Conservation (phyloP, 2,113 vertebrate genomes). For the Alces alces region DNA sequence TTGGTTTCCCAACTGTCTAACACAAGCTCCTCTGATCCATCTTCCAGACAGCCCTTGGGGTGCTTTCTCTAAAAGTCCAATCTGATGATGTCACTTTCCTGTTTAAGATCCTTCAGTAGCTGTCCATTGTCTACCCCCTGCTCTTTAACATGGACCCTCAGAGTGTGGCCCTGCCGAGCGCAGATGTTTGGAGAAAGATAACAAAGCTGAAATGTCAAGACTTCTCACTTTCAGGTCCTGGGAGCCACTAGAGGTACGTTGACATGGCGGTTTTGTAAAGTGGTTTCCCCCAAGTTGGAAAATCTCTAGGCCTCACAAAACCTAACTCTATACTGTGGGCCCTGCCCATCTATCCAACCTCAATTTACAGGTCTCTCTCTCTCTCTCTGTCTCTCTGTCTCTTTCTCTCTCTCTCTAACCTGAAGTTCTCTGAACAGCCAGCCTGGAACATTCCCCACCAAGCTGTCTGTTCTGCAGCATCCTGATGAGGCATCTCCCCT, state of each 20-base stretch:
- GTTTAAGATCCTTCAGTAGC: neutral
- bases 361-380: neutral
- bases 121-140: neutral
- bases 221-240: neutral
- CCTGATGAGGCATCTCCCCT: neutral
- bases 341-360: neutral
- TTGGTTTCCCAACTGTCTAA: conserved; percentile 11
- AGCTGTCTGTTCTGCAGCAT: neutral
- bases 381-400: too few relatives aligned
- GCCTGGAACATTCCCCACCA: neutral
- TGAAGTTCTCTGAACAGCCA: neutral
- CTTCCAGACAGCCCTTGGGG: conserved; percentile 34
- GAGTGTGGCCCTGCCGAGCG: neutral
- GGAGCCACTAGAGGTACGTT: neutral
- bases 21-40: conserved; percentile 19
- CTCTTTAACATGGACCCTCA: neutral
- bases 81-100: conserved; percentile 25
- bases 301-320: neutral
- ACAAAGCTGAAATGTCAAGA: neutral
- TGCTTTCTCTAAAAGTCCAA: conserved; percentile 6
- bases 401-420: neutral
- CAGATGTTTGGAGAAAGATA: neutral
- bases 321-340: neutral
- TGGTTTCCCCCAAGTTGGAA: neutral
- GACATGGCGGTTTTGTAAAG: neutral